These are phyloP conservation scores for Anolis sagrei DNA, from an alignment of 2,113 vertebrate species.

Conservation along the genomic window DNA sequence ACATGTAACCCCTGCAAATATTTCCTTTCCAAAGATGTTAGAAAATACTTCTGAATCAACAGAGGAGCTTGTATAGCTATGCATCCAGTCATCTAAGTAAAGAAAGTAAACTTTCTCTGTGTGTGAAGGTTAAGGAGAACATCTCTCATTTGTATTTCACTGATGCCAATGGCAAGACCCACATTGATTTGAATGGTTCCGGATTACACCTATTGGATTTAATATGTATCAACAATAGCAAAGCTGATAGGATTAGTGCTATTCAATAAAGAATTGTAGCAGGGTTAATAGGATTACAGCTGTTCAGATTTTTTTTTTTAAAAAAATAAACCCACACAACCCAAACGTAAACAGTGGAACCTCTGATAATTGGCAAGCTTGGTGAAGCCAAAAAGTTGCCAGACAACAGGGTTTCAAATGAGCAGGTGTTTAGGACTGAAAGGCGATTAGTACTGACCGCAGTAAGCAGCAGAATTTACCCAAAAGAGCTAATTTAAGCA, in stretches of 20 bases:
- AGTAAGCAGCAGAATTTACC: constrained; percentile 15
- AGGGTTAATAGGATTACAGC: constrained; percentile 8
- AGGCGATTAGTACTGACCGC: constrained; percentile 20
- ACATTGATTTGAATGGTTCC: neutral
- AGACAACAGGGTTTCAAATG: constrained; percentile 20
- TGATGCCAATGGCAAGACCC: neutral
- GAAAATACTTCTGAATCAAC: neutral
- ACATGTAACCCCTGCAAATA: neutral
- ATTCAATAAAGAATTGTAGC: constrained; percentile 19
- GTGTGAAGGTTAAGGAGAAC: neutral
- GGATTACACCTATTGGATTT: constrained; percentile 17
- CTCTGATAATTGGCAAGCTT: constrained; percentile 8
- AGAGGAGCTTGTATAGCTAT: neutral
- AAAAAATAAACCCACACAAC: neutral
- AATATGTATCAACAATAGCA: constrained; percentile 27
- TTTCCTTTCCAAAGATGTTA: neutral
- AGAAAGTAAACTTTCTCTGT: neutral
- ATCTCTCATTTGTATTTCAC: neutral
- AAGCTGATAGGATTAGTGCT: constrained; percentile 13
- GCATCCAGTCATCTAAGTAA: neutral
- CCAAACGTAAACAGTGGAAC: neutral
- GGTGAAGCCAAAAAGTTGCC: constrained; percentile 10
- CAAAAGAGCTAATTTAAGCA: constrained; percentile 22
- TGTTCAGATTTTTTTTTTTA: neutral
- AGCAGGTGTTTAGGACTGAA: constrained; percentile 18